Base-by-base conservation (phyloP, 2,888 invertebrate genomes). In the Lasioglossum marginatum region DNA sequence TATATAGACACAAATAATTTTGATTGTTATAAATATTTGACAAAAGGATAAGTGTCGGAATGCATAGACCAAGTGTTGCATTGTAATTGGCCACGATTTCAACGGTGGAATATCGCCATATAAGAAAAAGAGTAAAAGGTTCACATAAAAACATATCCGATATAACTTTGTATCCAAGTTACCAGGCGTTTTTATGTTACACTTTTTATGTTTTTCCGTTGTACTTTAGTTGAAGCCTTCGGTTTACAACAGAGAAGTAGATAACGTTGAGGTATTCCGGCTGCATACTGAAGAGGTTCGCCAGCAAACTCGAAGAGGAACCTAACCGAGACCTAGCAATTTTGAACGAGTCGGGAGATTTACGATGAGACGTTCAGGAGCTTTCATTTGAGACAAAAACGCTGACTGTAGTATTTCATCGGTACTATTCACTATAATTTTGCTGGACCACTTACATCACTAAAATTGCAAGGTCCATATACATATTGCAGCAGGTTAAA, bases 261-360 rank as follows among this genome's bases (percentile, higher is more conserved):
- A 68, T 37, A 68, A 68, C 34, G 63, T 19, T 37, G 23, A 68
- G 37, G 34, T 37, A 37, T 23, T 23, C 23, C 23, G 6, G 34
- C 68, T 68, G 68, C 68, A 68, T 68, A 68, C 34, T 68, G 68
- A 68, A 37, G 68, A 68, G 68, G 37, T 34, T 68, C 27, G 43
- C 40, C 31, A 23, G 73, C 31, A 34, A 73, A 48, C 27, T 52
- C 31, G 27, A 73, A 48, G 19, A 63, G 31, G 6, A 31, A 63
- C 31, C 63, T 68, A 68, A 68, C 23, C 63, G 63, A 63, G 63
- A 37, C 37, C 68, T 37, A 19, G 68, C 68, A 37, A 37, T 68
- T 68, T 68, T 34, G 68, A 34, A 68, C 23, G 37, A 19, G 4
- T 10, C 10, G 37, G 37, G 37, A 68, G 23, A 23, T 34, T 68